Conservation (phyloP, 2,113 vertebrate species). For the Halichoerus grypus region DNA sequence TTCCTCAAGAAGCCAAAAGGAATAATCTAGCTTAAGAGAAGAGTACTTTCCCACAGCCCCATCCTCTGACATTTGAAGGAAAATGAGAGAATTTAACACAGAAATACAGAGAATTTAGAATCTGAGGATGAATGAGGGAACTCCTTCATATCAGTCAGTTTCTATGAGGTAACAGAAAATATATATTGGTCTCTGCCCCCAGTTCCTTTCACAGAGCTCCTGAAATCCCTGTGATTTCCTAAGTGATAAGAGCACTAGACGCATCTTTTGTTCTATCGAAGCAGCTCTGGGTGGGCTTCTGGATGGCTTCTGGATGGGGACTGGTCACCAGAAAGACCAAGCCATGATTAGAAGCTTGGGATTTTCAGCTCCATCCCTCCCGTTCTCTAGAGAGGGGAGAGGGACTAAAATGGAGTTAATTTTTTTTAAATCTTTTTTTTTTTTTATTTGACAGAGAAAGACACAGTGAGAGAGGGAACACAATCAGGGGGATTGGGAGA, state of each 20-base stretch:
- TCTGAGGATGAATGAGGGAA: background rate
- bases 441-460: too few relatives aligned
- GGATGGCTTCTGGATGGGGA: background rate
- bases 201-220: background rate
- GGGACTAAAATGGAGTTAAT: background rate
- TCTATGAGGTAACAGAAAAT: background rate
- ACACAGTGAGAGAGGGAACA: too few relatives aligned
- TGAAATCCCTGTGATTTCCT: background rate
- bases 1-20: background rate
- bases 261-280: background rate
- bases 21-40: background rate
- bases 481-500: too few relatives aligned
- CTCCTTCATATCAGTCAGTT: background rate
- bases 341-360: background rate
- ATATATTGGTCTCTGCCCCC: background rate
- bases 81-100: constrained; percentile 46
- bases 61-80: background rate
- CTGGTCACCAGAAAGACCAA: background rate
- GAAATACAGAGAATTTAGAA: constrained; percentile 17
- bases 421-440: too few relatives aligned
- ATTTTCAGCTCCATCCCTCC: background rate
- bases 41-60: background rate
- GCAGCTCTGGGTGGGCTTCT: background rate
- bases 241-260: background rate
- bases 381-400: background rate